Conservation (phyloP, 2,888 invertebrate species). For the Rapana venosa region DNA sequence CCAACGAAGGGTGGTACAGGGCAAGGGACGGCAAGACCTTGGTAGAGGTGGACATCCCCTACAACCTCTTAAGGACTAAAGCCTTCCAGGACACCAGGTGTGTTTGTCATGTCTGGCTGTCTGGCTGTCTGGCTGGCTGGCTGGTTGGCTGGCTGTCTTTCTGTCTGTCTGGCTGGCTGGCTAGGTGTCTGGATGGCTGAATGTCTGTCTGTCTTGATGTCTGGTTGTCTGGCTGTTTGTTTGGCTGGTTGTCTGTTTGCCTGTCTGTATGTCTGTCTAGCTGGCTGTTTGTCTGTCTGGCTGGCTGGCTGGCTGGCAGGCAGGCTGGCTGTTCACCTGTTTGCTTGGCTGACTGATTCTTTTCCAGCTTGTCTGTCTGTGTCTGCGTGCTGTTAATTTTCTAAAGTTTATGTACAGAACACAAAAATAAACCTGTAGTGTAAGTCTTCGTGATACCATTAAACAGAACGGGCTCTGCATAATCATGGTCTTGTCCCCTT, state of each 20-base stretch:
- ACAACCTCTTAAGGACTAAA: conserved; percentile 50
- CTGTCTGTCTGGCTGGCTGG: too few relatives aligned
- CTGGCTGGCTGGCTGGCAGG: not conserved
- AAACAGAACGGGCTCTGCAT: too few relatives aligned
- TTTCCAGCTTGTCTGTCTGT: too few relatives aligned
- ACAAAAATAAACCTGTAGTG: too few relatives aligned
- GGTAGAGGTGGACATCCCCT: conserved; percentile 53
- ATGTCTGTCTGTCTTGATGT: not conserved
- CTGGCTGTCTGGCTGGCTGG: not conserved
- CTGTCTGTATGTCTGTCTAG: not conserved
- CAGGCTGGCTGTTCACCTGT: too few relatives aligned
- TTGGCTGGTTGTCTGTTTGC: not conserved
- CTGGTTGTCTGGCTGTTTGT: not conserved
- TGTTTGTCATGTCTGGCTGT: not conserved
- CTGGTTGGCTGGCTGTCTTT: not conserved
- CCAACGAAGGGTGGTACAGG: conserved; percentile 56
- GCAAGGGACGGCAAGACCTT: conserved; percentile 51
- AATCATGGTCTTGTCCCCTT: too few relatives aligned
- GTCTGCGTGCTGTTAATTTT: too few relatives aligned
- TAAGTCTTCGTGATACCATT: too few relatives aligned
- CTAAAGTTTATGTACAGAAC: too few relatives aligned
- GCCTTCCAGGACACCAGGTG: not conserved
- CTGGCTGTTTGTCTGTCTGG: not conserved
- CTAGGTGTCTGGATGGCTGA: not conserved
- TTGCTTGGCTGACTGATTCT: too few relatives aligned